A percentile compares a stretch with the other conserved stretches of the same genome.
Conservation (phyloP, 2,113 vertebrate genomes). For the Oreocharis arfaki region DNA sequence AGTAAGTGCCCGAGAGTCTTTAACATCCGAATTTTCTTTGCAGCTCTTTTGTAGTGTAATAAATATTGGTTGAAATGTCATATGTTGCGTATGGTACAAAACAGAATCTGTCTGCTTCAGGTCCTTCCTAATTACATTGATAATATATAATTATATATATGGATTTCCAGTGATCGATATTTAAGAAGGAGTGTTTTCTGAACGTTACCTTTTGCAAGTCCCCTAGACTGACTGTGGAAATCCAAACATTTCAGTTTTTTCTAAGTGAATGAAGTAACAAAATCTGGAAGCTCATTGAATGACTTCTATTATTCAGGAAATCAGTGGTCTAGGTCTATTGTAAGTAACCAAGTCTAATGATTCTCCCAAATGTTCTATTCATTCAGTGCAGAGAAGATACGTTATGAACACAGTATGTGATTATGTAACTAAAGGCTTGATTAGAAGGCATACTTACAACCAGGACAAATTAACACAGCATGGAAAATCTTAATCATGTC, state of each 20-base stretch:
- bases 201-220: not conserved
- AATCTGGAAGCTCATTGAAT: not conserved
- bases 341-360: not conserved
- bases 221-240: not conserved
- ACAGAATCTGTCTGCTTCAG: not conserved
- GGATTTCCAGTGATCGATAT: not conserved
- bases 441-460: not conserved
- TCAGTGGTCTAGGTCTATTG: not conserved
- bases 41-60: not conserved
- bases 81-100: not conserved
- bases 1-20: fast-evolving
- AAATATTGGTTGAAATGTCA: not conserved
- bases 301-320: not conserved
- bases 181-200: not conserved
- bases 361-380: not conserved
- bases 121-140: not conserved
- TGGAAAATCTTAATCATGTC: not conserved
- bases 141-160: not conserved
- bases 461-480: not conserved
- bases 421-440: not conserved
- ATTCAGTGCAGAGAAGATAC: not conserved
- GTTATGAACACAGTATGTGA: not conserved
- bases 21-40: not conserved
- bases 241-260: not conserved
- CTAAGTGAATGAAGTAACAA: not conserved